These are phyloP conservation scores for Philopotamus ludificatus DNA, from an alignment of 1,140 invertebrate species.

Conservation along the genomic window DNA sequence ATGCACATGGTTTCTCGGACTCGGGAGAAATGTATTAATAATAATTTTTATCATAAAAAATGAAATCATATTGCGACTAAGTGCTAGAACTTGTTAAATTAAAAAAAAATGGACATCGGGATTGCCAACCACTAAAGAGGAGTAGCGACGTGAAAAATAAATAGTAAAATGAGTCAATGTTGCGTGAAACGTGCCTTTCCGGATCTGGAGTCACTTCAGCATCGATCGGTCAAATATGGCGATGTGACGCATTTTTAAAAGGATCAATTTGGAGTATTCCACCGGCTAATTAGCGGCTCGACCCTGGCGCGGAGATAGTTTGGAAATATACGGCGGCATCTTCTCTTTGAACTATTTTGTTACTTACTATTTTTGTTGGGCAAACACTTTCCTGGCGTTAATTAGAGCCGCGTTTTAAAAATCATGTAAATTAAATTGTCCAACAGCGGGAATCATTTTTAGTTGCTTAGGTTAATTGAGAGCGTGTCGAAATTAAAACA, in stretches of 20 bases:
- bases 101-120: too few relatives aligned
- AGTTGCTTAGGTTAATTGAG: not conserved
- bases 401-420: not conserved
- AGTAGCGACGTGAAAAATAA: too few relatives aligned
- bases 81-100: too few relatives aligned
- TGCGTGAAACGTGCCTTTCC: too few relatives aligned
- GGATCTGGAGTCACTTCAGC: too few relatives aligned
- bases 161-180: too few relatives aligned
- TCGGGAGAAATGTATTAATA: too few relatives aligned
- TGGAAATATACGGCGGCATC: slow-evolving; percentile 6
- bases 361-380: not conserved
- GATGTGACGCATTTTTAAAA: slow-evolving; percentile 15
- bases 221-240: slow-evolving; percentile 21
- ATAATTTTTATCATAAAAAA: too few relatives aligned
- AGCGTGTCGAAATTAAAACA: slow-evolving; percentile 20
- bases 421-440: slow-evolving; percentile 1
- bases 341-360: slow-evolving; percentile 18
- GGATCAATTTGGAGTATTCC: slow-evolving; percentile 10
- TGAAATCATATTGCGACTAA: too few relatives aligned
- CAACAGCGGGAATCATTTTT: not conserved
- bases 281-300: slow-evolving; percentile 13
- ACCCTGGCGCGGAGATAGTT: slow-evolving; percentile 5
- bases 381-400: not conserved
- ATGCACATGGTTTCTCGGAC: too few relatives aligned
- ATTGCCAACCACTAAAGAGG: too few relatives aligned